These are phyloP conservation scores for Acridotheres tristis DNA, from an alignment of 2,797 vertebrate genomes.

Conservation along the genomic window DNA sequence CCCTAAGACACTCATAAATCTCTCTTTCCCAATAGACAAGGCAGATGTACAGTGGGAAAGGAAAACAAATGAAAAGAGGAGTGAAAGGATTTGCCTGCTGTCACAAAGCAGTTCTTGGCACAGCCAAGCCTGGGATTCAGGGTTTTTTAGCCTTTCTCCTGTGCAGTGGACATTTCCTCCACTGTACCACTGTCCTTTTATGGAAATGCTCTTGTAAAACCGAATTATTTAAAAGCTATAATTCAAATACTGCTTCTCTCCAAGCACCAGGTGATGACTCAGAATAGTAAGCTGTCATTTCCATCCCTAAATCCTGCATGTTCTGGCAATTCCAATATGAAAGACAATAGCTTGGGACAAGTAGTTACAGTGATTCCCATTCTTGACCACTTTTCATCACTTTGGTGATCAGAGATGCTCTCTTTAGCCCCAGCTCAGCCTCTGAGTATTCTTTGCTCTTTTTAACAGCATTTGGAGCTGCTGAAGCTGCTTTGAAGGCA, in stretches of 20 bases:
- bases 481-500: slow-evolving; percentile 65
- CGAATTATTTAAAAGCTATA: neutral
- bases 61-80: slow-evolving; percentile 3
- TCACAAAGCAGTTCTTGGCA: neutral
- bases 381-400: slow-evolving; percentile 36
- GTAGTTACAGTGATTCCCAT: neutral
- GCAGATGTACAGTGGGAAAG: neutral
- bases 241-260: neutral
- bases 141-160: neutral
- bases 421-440: neutral
- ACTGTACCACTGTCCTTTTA: neutral
- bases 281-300: neutral
- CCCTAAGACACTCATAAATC: slow-evolving; percentile 20
- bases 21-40: slow-evolving; percentile 9
- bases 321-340: slow-evolving; percentile 27
- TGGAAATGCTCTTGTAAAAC: neutral
- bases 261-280: slow-evolving; percentile 4
- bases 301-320: neutral
- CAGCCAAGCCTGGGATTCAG: neutral
- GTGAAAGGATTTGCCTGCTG: neutral
- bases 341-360: slow-evolving; percentile 28
- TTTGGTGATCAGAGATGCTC: neutral
- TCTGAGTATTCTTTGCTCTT: slow-evolving; percentile 26
- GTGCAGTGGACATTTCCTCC: neutral
- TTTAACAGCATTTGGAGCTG: neutral